Conservation (phyloP, 2,113 vertebrate genomes). For the Psammodynastes pulverulentus region DNA sequence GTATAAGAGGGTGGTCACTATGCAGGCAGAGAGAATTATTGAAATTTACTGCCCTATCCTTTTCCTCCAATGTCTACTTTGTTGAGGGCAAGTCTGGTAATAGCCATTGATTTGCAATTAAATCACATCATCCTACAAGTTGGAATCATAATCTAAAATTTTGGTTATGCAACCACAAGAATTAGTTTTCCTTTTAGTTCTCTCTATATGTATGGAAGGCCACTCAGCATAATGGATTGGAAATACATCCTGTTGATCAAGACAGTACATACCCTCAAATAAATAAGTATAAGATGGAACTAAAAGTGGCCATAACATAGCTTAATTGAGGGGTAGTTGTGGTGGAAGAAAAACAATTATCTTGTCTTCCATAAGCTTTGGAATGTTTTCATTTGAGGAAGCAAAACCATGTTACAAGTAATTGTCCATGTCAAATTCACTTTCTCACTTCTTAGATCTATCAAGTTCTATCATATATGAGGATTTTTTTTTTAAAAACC, state of each 20-base stretch:
- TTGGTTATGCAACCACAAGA: not conserved
- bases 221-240: not conserved
- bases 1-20: not conserved
- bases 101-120: not conserved
- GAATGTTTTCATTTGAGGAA: not conserved
- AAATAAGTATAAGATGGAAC: not conserved
- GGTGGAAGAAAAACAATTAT: not conserved
- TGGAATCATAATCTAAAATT: not conserved
- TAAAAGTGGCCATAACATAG: not conserved
- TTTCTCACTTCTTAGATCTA: not conserved
- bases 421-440: not conserved
- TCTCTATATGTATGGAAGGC: not conserved
- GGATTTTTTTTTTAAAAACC: not conserved
- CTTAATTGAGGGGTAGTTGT: not conserved
- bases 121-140: not conserved
- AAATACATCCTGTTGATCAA: not conserved
- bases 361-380: not conserved
- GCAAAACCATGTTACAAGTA: not conserved
- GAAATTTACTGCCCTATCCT: not conserved
- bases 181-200: not conserved
- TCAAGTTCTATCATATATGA: not conserved
- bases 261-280: not conserved
- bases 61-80: not conserved
- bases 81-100: not conserved
- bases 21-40: not conserved